Evolutionary conservation across 2,888 invertebrate species (phyloP), one percentile per base, ranked within the genome.

Genomic region (Habroteleia sp.): DNA sequence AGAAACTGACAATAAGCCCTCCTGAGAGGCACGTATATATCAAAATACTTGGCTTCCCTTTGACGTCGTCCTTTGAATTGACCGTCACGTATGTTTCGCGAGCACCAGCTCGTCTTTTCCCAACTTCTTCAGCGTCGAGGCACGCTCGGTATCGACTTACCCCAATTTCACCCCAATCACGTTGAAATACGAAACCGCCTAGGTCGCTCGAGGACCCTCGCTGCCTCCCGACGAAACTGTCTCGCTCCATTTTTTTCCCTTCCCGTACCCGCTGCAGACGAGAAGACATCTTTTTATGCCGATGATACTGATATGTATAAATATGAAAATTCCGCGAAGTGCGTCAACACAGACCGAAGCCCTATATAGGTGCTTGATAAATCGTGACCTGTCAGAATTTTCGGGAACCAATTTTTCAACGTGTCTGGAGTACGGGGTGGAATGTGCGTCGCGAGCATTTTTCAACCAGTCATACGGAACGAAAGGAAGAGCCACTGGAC

Each of bases 161-260:
- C 87, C 86, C 87, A 87, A 88, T 88, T 88, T 85, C 81, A 85
- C 84, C 85, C 86, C 88, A 87, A 88, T 87, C 87, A 88, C 85
- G 86, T 84, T 86, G 88, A 87, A 88, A 88, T 85, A 83, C 78
- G 83, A 87, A 84, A 87, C 86, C 83, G 72, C 72, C 79, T 74
- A 42, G 68, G 73, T 72, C 50, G 69, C 31, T 68, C 33, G 42
- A 65, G 42, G 58, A 60, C 74, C 74, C 65, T 62, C 66, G 27
- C 72, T 63, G 69, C 39, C 63, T 50, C 14, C 37, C 14, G 8
- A 25, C 33, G 10, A 42, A 54, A 17, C 31, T 62, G 52, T 76
- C 69, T 54, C 31, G 20, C 42, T 42, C 46, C 20, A 46, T 52
- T 42, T 52, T 27, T 58, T 69, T 39, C 62, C 39, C 27, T 16